Conservation (phyloP, 2,888 invertebrate species). For the Arge pagana region DNA sequence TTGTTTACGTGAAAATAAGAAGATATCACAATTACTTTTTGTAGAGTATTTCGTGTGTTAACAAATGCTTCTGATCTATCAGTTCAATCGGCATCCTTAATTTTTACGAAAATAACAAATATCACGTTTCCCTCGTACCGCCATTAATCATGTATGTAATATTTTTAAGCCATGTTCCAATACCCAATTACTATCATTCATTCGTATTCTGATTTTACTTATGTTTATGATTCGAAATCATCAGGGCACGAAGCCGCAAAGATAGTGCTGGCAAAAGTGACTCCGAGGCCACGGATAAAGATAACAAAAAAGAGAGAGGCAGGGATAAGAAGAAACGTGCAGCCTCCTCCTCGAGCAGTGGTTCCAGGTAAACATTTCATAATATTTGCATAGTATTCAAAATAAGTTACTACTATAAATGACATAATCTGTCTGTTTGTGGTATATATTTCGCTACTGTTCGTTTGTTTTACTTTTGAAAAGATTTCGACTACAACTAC, state of each 20-base stretch:
- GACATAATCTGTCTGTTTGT: too few species aligned
- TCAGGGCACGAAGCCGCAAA: constrained; percentile 77
- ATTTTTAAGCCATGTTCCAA: not conserved
- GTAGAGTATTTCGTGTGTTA: too few species aligned
- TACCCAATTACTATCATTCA: not conserved
- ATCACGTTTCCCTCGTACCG: constrained; percentile 6
- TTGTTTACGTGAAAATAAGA: too few species aligned
- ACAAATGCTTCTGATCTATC: too few species aligned
- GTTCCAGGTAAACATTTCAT: constrained; percentile 67
- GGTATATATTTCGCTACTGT: too few species aligned
- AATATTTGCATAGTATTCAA: too few species aligned
- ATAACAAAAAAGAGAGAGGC: constrained; percentile 71
- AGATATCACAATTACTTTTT: too few species aligned
- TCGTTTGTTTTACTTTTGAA: too few species aligned
- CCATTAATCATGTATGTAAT: constrained; percentile 3
- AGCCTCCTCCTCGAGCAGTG: constrained; percentile 80
- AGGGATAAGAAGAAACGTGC: constrained; percentile 70
- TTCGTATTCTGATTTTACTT: not conserved
- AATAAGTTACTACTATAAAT: not conserved
- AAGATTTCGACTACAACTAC: not conserved
- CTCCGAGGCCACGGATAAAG: constrained; percentile 71
- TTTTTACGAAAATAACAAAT: not conserved
- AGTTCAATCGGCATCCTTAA: too few species aligned
- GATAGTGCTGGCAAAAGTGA: constrained; percentile 60
- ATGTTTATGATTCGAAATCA: too few species aligned